These are phyloP conservation scores for Tanaodytes sp. DNA, from an alignment of 2,888 invertebrate genomes.

Conservation along the genomic window DNA sequence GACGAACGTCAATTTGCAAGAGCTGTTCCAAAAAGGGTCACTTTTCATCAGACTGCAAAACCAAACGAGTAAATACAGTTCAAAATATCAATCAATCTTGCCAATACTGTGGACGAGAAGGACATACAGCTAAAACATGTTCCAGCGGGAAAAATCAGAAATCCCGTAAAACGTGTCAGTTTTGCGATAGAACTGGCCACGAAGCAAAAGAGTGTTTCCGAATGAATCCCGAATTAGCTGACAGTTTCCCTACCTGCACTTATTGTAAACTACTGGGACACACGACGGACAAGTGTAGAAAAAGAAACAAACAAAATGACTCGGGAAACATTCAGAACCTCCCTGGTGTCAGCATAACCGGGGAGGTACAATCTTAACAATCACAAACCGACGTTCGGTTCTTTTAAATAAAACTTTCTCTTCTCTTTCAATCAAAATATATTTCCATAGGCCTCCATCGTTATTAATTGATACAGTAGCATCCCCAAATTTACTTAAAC, in stretches of 20 bases:
- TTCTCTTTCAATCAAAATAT: not conserved
- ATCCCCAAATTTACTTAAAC: not conserved
- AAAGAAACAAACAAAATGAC: not conserved
- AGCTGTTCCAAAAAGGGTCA: not conserved
- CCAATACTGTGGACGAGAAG: not conserved
- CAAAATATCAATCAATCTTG: not conserved
- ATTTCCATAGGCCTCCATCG: conserved; percentile 4
- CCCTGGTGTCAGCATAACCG: not conserved
- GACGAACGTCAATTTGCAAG: not conserved
- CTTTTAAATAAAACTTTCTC: not conserved
- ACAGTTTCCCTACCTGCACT: not conserved
- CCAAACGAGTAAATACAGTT: not conserved
- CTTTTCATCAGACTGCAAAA: not conserved
- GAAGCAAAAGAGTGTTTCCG: not conserved
- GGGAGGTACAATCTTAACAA: not conserved
- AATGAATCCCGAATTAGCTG: conserved; percentile 5
- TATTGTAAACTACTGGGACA: not conserved
- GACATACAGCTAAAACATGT: conserved; percentile 2
- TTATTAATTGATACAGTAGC: conserved; percentile 14
- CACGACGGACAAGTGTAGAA: conserved; percentile 1
- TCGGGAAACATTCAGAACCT: not conserved
- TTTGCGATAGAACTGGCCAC: conserved; percentile 1
- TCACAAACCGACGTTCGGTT: not conserved
- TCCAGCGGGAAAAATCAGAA: not conserved
- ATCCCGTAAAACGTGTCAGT: not conserved